Evolutionary conservation across 2,113 vertebrate genomes (phyloP), one percentile per base, ranked within the genome.

Genomic region (Lota lota): DNA sequence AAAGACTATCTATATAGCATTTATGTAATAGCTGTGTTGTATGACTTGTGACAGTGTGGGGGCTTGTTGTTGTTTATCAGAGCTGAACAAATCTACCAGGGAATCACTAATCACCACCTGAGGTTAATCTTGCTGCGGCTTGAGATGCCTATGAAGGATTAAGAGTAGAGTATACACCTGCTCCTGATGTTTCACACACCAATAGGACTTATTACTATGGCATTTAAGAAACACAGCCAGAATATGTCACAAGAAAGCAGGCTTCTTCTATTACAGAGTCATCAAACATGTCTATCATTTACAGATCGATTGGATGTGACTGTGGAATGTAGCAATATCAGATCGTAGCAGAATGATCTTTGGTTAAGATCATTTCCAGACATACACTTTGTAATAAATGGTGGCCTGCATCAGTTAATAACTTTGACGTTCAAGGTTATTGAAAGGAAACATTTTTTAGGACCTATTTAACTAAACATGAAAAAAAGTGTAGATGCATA

Each of bases 121-220:
- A 88, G 90, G 90, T 89, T 92, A 92, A 92, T 88, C 87, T 81
- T 63, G 54, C 70, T 22, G 53, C 50, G 77, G 80, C 90, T 88
- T 84, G 70, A 85, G 74, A 82, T 80, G 83, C 69, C 83, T 78
- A 76, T 66, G 17, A 73, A 75, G 76, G 90, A 92, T 92, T 92
- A 92, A 47, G 66, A 61, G 63, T 56, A 54, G 40, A 63, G 77
- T 47, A 47, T 77, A 70, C 91, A 91, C 83, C 85, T 90, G 88
- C 74, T 51, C 64, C 79, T 69, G 76, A 81, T 83, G 76, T 85
- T 74, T 83, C 83, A 81, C 66, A 65, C 69, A 85, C 72, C 60
- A 78, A 66, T 79, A 75, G 81, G 75, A 80, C 57, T 67, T 22
- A 72, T 62, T 20, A 6, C 4, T 54, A 58, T 67, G 60, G 54